A percentile compares a stretch with the other conserved stretches of the same genome.
These are phyloP conservation scores for Sebastes elongatus DNA, from an alignment of 2,797 vertebrate genomes.

Conservation along the genomic window DNA sequence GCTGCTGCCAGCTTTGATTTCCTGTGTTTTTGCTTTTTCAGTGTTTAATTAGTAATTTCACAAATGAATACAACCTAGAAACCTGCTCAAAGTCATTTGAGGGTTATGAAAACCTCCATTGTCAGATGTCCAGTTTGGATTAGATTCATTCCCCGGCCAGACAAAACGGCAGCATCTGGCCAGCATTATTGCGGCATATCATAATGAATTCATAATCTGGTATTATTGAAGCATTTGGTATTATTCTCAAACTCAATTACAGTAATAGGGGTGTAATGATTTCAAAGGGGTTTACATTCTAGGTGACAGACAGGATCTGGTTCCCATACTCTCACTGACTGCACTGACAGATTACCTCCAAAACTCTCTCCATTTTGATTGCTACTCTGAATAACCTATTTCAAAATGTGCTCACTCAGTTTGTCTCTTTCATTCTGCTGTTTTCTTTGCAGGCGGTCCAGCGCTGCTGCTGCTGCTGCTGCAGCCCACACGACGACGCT, in stretches of 20 bases:
- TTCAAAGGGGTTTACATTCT: slow-evolving; percentile 59
- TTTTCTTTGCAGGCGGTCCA: slow-evolving; percentile 37
- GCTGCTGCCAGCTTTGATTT: slow-evolving; percentile 22
- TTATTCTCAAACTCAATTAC: slow-evolving; percentile 80
- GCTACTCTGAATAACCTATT: slow-evolving; percentile 33
- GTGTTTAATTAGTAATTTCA: slow-evolving; percentile 28
- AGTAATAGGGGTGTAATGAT: slow-evolving; percentile 72
- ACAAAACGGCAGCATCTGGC: slow-evolving; percentile 77
- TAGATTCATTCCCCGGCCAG: slow-evolving; percentile 59
- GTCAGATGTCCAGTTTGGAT: slow-evolving; percentile 75
- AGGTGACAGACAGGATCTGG: slow-evolving; percentile 22
- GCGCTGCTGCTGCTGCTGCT: neutral
- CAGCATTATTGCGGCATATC: slow-evolving; percentile 73
- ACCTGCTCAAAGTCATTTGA: slow-evolving; percentile 61
- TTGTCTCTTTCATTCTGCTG: slow-evolving; percentile 27
- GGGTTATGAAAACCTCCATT: slow-evolving; percentile 64
- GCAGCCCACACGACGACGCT: slow-evolving; percentile 39
- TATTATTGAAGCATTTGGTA: slow-evolving; percentile 76
- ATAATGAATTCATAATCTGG: slow-evolving; percentile 81
- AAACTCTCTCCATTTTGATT: slow-evolving; percentile 21
- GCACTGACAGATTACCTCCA: slow-evolving; percentile 30
- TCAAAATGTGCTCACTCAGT: slow-evolving; percentile 34
- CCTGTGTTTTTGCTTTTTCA: neutral
- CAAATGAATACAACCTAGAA: slow-evolving; percentile 43
- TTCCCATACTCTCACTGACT: slow-evolving; percentile 24